These are phyloP conservation scores for Clusia tigrina DNA, from an alignment of 2,888 invertebrate genomes.

Conservation along the genomic window DNA sequence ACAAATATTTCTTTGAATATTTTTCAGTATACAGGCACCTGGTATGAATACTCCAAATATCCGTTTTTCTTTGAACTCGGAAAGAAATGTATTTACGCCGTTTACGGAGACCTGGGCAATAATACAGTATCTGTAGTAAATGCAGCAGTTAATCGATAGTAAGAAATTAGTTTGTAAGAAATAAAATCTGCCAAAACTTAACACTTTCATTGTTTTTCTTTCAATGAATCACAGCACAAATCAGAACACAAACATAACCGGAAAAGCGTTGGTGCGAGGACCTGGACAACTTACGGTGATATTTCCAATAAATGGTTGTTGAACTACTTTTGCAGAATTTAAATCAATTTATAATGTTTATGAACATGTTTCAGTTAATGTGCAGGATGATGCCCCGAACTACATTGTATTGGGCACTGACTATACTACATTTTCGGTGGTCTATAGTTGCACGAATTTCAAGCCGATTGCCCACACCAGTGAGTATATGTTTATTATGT, in stretches of 20 bases:
- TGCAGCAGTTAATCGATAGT: slow-evolving; percentile 55
- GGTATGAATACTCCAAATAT: slow-evolving; percentile 81
- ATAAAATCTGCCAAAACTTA: neutral
- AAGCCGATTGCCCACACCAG: slow-evolving; percentile 48
- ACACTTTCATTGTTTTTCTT: slow-evolving; percentile 7
- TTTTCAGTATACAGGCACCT: slow-evolving; percentile 75
- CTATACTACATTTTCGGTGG: slow-evolving; percentile 70
- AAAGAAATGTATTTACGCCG: slow-evolving; percentile 77
- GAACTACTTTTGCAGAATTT: too few species aligned
- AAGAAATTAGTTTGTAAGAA: slow-evolving; percentile 48
- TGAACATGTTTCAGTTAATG: neutral
- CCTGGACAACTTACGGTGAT: slow-evolving; percentile 51
- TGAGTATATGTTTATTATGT: too few species aligned
- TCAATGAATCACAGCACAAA: neutral
- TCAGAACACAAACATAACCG: slow-evolving; percentile 52
- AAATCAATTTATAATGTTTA: too few species aligned
- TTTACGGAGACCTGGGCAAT: slow-evolving; percentile 67
- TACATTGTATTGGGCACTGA: slow-evolving; percentile 73
- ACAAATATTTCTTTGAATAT: neutral
- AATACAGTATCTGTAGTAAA: slow-evolving; percentile 67
- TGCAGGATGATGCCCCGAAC: too few species aligned
- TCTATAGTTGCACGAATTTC: slow-evolving; percentile 69
- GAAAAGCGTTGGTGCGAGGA: slow-evolving; percentile 50
- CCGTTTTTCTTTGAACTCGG: slow-evolving; percentile 79
- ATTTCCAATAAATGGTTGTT: neutral